Evolutionary conservation across 2,797 vertebrate genomes (phyloP).

Genomic region (Aeoliscus strigatus): DNA sequence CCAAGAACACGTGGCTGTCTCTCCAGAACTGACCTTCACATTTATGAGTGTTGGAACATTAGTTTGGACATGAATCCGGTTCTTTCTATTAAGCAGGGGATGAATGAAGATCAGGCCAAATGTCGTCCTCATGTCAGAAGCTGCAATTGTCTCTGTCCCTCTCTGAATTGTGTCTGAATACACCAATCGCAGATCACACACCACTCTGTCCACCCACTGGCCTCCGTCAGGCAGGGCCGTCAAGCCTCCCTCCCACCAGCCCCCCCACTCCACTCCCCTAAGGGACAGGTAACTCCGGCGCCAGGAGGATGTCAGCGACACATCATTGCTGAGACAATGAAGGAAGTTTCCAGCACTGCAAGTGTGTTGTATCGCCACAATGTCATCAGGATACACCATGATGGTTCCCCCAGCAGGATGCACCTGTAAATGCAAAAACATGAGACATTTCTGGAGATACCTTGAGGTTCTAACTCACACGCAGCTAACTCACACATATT

Average conservation of each 20-base stretch:
- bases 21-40: conserved; percentile 57
- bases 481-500: conserved; percentile 62
- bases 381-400: conserved; percentile 75
- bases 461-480: too few relatives aligned
- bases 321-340: conserved; percentile 48
- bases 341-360: conserved; percentile 63
- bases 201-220: conserved; percentile 73
- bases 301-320: conserved; percentile 66
- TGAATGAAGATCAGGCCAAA: conserved; percentile 60
- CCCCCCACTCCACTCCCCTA: conserved; percentile 57
- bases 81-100: conserved; percentile 53
- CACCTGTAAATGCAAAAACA: conserved; percentile 50
- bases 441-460: too few relatives aligned
- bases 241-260: conserved; percentile 71
- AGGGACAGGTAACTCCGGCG: conserved; percentile 76
- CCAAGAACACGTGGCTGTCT: conserved; percentile 68
- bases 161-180: conserved; percentile 58
- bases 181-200: conserved; percentile 73
- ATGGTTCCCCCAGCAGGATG: conserved; percentile 58
- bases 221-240: conserved; percentile 33
- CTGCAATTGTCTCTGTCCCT: conserved; percentile 31
- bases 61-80: conserved; percentile 63
- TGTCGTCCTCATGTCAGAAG: conserved; percentile 19
- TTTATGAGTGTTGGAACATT: conserved; percentile 56
- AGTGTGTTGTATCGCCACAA: conserved; percentile 77